phyloP scores from a whole-genome alignment of 2,113 vertebrate genomes.

The Daubentonia madagascariensis region DNA sequence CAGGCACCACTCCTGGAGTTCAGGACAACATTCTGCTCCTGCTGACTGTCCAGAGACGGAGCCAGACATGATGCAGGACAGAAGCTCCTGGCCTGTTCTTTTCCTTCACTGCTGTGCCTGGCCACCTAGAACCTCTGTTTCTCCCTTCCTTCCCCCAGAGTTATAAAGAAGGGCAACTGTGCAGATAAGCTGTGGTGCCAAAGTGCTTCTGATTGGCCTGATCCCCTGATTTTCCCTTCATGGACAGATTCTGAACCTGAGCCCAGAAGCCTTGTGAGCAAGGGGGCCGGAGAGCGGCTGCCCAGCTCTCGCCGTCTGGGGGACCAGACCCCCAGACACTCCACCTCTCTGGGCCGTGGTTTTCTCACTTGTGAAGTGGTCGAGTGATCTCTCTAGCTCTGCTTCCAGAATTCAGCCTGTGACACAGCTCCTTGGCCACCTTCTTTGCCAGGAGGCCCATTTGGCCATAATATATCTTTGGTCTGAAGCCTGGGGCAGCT shows the following conservation, averaged over 20 bases:
- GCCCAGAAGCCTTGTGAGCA: no score
- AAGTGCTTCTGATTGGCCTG: not conserved
- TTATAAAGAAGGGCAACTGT: not conserved
- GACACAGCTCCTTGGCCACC: no score
- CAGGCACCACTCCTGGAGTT: not conserved
- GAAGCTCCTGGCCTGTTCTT: not conserved
- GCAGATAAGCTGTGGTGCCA: not conserved
- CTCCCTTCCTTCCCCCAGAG: not conserved
- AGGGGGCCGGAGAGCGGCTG: accelerated
- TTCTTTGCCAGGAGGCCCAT: not conserved
- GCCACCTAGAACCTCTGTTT: not conserved
- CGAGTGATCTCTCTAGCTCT: not conserved
- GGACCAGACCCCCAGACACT: not conserved
- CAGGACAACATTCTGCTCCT: accelerated
- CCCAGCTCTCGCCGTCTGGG: not conserved
- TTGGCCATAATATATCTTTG: no score
- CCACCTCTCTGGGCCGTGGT: not conserved
- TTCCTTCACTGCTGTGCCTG: not conserved
- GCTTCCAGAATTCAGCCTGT: not conserved
- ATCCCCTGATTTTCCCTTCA: not conserved
- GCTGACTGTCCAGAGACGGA: not conserved
- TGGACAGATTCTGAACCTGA: not conserved
- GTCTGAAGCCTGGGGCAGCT: not conserved
- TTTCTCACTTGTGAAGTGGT: not conserved
- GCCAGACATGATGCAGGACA: not conserved